These are phyloP conservation scores for Malacoctenus gilli DNA, from an alignment of 2,797 vertebrate species.

Conservation along the genomic window DNA sequence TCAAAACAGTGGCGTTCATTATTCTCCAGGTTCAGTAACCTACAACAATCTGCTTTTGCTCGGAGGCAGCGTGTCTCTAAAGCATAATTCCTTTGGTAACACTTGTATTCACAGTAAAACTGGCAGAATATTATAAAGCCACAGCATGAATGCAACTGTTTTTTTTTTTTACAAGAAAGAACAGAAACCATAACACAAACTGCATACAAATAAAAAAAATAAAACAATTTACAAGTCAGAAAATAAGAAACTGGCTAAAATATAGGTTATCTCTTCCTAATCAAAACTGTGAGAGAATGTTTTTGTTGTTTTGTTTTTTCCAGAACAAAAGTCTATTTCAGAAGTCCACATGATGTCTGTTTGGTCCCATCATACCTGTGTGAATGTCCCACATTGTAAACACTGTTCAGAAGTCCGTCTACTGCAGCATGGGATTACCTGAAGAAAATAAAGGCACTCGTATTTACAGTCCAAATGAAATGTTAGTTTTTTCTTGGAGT, in stretches of 20 bases:
- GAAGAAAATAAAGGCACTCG: background rate
- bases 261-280: background rate
- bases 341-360: background rate
- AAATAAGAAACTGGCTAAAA: background rate
- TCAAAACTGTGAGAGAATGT: background rate
- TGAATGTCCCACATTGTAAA: background rate
- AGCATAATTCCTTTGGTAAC: constrained; percentile 26
- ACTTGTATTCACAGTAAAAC: constrained; percentile 42
- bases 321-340: too few species aligned
- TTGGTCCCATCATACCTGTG: background rate
- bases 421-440: background rate
- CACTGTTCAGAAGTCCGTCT: background rate
- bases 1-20: too few species aligned
- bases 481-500: too few species aligned
- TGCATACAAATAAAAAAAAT: constrained; percentile 5
- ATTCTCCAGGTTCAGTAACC: too few species aligned
- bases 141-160: constrained; percentile 6
- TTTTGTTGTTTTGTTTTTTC: background rate
- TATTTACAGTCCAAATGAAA: too few species aligned
- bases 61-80: constrained; percentile 1
- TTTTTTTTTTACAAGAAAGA: constrained; percentile 4
- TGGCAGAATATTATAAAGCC: constrained; percentile 4
- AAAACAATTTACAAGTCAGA: too few species aligned
- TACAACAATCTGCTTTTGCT: constrained; percentile 17
- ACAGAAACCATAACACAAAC: background rate